phyloP scores from a whole-genome alignment of 2,888 invertebrate genomes.

The Nephrotoma flavescens region DNA sequence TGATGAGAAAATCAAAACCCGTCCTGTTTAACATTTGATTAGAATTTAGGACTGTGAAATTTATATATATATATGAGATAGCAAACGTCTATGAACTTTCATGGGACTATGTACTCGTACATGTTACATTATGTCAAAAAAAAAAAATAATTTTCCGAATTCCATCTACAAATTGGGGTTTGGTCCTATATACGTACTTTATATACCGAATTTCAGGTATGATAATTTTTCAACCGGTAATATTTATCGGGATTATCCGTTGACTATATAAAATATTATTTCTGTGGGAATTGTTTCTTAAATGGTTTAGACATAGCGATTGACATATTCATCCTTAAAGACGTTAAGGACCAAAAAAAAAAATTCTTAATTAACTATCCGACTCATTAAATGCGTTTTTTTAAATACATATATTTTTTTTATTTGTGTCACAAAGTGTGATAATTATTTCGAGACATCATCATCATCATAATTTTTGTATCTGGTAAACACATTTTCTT shows the following conservation, averaged over 20 bases:
- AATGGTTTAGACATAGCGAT: background rate
- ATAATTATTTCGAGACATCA: background rate
- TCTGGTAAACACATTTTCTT: background rate
- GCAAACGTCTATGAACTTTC: background rate
- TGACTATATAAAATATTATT: background rate
- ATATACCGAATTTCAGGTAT: background rate
- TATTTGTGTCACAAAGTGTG: background rate
- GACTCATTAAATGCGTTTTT: background rate
- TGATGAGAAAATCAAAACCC: background rate
- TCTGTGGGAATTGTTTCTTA: background rate
- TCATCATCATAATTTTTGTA: background rate
- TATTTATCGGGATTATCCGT: background rate
- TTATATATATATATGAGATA: background rate
- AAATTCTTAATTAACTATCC: background rate
- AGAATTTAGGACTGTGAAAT: background rate
- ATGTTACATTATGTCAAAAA: background rate
- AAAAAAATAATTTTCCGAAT: background rate
- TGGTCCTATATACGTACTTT: background rate
- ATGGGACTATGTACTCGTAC: background rate
- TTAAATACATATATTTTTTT: background rate
- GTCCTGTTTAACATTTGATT: background rate
- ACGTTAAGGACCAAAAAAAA: background rate
- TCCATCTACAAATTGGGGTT: background rate
- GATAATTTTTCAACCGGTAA: background rate
- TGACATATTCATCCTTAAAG: background rate